Evolutionary conservation across 2,113 vertebrate genomes (phyloP).

Genomic region (Fregetta grallaria): DNA sequence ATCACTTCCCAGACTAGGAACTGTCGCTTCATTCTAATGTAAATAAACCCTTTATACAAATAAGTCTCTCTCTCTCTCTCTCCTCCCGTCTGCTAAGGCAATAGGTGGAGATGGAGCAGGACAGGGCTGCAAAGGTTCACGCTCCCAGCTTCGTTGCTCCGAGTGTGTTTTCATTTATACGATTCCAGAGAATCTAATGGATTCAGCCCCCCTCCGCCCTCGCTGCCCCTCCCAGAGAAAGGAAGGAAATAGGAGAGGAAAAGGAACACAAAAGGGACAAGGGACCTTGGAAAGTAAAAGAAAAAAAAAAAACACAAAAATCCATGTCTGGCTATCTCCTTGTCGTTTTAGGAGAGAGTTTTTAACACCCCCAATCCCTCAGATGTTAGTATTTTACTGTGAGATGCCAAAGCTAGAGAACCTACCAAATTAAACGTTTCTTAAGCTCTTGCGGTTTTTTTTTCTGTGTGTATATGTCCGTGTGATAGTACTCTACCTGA

Average conservation of each 20-base stretch:
- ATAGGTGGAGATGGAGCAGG: background rate
- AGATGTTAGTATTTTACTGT: background rate
- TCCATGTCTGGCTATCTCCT: background rate
- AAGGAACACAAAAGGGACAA: conserved; percentile 44
- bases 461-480: background rate
- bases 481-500: background rate
- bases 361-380: background rate
- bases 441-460: background rate
- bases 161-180: background rate
- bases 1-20: conserved; percentile 38
- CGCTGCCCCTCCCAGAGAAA: background rate
- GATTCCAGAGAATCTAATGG: background rate
- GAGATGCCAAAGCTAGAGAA: background rate
- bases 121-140: background rate
- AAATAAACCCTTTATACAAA: conserved; percentile 51
- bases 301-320: background rate
- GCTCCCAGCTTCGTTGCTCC: background rate
- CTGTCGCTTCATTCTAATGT: conserved; percentile 51
- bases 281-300: conserved; percentile 47
- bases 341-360: background rate
- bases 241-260: conserved; percentile 32
- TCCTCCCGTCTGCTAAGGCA: background rate
- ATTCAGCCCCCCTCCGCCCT: background rate
- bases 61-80: background rate
- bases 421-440: background rate